A percentile compares a stretch with the other conserved stretches of the same genome.
Conservation (phyloP, 1,140 invertebrate species). For the Eupeodes corollae region DNA sequence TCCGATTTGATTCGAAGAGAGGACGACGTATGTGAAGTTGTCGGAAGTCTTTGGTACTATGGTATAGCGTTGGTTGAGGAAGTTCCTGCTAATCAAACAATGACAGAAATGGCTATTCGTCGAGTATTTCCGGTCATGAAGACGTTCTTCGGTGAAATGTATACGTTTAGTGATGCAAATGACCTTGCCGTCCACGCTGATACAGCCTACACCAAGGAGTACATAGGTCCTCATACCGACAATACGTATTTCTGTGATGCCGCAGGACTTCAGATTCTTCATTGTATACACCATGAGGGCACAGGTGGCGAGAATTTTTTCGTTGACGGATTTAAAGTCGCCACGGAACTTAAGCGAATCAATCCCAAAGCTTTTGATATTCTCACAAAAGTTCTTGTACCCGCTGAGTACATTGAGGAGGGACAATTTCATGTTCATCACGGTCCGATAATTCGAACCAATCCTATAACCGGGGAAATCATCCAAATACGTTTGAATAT, state of each 20-base stretch:
- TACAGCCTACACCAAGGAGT: conserved; percentile 51
- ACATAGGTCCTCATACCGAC: conserved; percentile 48
- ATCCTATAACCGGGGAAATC: conserved; percentile 40
- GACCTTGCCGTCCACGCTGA: conserved; percentile 53
- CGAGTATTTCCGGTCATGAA: conserved; percentile 42
- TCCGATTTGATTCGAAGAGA: conserved; percentile 1
- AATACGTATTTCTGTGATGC: conserved; percentile 61
- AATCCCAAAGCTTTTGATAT: conserved; percentile 45
- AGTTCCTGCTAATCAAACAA: conserved; percentile 22
- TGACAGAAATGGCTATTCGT: conserved; percentile 30
- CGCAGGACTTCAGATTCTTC: conserved; percentile 58
- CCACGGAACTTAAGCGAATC: conserved; percentile 41
- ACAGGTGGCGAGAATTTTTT: conserved; percentile 55
- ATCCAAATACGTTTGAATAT: conserved; percentile 53
- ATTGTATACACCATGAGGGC: conserved; percentile 50
- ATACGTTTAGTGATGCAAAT: conserved; percentile 43
- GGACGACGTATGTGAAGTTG: conserved; percentile 12
- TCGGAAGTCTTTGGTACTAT: conserved; percentile 21
- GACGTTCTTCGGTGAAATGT: conserved; percentile 55
- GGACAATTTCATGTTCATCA: conserved; percentile 42
- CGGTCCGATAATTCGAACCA: conserved; percentile 43
- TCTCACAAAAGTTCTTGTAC: conserved; percentile 43
- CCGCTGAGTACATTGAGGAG: conserved; percentile 52
- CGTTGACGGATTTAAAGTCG: conserved; percentile 57
- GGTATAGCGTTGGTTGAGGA: conserved; percentile 32